phyloP scores from a whole-genome alignment of 2,888 invertebrate species.

The Lepeophtheirus nordmannii region DNA sequence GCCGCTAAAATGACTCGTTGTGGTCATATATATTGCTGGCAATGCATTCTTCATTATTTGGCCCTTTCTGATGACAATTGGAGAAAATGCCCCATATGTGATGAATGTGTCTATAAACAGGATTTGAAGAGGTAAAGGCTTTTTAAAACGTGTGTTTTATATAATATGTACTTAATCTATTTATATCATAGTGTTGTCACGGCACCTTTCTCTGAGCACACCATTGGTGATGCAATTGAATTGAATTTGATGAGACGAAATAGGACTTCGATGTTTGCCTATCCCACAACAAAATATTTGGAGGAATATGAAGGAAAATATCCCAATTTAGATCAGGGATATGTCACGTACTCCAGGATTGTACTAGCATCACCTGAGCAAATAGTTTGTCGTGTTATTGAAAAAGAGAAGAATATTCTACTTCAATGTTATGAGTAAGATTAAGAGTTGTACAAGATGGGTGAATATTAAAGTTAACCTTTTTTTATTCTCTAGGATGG shows the following conservation, averaged over 20 bases:
- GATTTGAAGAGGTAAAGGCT: constrained; percentile 60
- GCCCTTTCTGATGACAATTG: constrained; percentile 65
- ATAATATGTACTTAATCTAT: constrained; percentile 27
- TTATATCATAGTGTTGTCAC: constrained; percentile 16
- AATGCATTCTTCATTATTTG: constrained; percentile 81
- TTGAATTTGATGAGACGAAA: constrained; percentile 74
- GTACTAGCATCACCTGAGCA: constrained; percentile 53
- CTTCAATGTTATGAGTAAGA: not conserved
- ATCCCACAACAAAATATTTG: constrained; percentile 37
- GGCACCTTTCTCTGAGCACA: constrained; percentile 33
- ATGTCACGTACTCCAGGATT: constrained; percentile 43
- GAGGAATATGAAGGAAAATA: constrained; percentile 29
- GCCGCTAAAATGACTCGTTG: constrained; percentile 80
- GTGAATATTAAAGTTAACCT: constrained; percentile 57
- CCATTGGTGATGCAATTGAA: constrained; percentile 50
- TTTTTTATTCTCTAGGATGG: constrained; percentile 30
- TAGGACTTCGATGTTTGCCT: constrained; percentile 45
- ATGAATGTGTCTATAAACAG: constrained; percentile 56
- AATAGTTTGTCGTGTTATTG: constrained; percentile 35
- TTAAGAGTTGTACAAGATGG: constrained; percentile 40
- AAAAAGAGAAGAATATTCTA: not conserved
- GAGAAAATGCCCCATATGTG: constrained; percentile 82
- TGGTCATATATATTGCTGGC: constrained; percentile 91
- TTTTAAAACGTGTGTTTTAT: not conserved
- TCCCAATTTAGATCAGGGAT: constrained; percentile 9